Evolutionary conservation across 2,113 vertebrate genomes (phyloP).

Genomic region (Pardalotus punctatus): DNA sequence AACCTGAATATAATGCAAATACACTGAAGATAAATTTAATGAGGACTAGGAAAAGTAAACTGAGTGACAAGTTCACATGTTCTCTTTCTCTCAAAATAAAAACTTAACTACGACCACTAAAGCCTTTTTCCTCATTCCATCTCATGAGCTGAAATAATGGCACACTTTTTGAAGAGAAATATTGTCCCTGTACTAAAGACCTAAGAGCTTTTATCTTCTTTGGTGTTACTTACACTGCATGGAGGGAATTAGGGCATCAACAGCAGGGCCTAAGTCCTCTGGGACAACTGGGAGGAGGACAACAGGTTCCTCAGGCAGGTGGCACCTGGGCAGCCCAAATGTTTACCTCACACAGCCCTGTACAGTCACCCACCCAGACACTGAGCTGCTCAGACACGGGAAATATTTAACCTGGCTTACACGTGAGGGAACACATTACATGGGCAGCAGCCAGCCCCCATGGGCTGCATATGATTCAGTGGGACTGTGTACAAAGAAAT

Average conservation of each 20-base stretch:
- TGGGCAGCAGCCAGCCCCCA: accelerated
- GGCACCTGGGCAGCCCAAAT: background rate
- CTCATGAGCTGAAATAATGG: background rate
- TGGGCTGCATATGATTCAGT: background rate
- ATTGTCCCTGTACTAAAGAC: background rate
- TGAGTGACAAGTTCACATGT: background rate
- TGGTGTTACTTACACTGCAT: background rate
- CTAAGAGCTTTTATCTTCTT: background rate
- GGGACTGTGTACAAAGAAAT: background rate
- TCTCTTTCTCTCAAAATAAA: background rate
- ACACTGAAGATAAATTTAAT: background rate
- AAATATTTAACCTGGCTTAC: background rate
- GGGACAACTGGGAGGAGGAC: background rate
- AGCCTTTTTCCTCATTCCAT: background rate
- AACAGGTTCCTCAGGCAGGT: background rate
- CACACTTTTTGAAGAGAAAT: background rate
- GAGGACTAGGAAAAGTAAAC: background rate
- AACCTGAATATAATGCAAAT: background rate
- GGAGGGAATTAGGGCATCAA: background rate
- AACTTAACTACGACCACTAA: background rate
- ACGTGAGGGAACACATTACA: accelerated
- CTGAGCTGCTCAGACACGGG: background rate
- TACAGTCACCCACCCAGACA: background rate
- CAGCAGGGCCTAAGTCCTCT: background rate
- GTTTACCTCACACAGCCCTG: background rate